phyloP scores from a whole-genome alignment of 2,113 vertebrate species.

The Tapirus terrestris region DNA sequence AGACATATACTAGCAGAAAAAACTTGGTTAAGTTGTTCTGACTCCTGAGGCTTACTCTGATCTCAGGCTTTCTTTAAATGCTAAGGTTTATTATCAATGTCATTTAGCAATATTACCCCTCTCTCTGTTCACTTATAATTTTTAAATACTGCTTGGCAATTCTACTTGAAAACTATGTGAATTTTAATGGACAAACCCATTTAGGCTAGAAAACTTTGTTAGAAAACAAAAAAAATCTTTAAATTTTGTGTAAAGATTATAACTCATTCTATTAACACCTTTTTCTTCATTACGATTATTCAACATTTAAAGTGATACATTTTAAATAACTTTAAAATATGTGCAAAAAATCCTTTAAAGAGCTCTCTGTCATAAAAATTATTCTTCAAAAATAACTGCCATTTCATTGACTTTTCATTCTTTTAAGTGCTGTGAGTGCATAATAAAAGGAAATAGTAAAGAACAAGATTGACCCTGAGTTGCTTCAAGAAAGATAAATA shows the following conservation, averaged over 20 bases:
- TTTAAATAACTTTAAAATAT: slow-evolving; percentile 81
- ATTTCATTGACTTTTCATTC: slow-evolving; percentile 72
- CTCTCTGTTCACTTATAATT: background rate
- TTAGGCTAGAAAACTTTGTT: slow-evolving; percentile 64
- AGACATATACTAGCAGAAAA: background rate
- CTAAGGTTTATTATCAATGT: background rate
- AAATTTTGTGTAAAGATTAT: slow-evolving; percentile 74
- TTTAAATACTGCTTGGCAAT: background rate
- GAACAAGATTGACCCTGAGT: background rate
- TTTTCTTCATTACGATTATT: slow-evolving; percentile 81
- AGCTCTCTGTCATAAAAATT: slow-evolving; percentile 46
- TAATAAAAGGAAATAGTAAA: background rate
- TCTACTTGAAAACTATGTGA: background rate
- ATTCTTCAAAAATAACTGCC: slow-evolving; percentile 51
- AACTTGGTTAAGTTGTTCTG: background rate
- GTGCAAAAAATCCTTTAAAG: slow-evolving; percentile 67
- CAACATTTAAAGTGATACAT: slow-evolving; percentile 76
- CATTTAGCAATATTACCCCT: background rate
- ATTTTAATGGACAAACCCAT: background rate
- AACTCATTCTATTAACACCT: slow-evolving; percentile 79
- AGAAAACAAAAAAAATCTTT: slow-evolving; percentile 64
- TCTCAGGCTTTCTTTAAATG: background rate
- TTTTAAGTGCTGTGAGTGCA: background rate
- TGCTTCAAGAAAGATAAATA: background rate
- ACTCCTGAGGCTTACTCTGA: background rate